A percentile compares a stretch with the other conserved stretches of the same genome.
Evolutionary conservation across 2,797 vertebrate genomes (phyloP).

Genomic region (Dallia pectoralis): DNA sequence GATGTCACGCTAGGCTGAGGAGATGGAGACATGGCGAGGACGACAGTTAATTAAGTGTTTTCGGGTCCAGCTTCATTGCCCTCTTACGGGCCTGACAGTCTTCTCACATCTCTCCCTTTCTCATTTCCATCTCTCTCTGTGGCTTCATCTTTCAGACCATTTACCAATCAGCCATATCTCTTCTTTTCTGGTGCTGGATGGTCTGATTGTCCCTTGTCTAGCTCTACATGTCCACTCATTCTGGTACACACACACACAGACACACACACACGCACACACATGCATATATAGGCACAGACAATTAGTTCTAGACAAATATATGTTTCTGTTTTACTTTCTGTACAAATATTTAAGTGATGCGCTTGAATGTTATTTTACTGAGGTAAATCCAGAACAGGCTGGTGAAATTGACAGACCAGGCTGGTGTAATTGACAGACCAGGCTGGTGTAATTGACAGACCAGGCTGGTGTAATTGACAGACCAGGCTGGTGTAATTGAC

Average conservation of each 20-base stretch:
- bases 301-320: neutral
- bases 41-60: conserved; percentile 24
- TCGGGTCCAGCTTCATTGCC: conserved; percentile 6
- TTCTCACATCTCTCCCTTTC: neutral
- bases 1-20: conserved; percentile 23
- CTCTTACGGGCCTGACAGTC: neutral
- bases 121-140: neutral
- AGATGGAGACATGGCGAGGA: conserved; percentile 21
- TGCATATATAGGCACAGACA: neutral
- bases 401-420: too few relatives aligned
- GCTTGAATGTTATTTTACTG: too few relatives aligned
- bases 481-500: too few relatives aligned
- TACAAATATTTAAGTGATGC: too few relatives aligned
- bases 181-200: neutral
- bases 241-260: neutral
- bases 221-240: neutral
- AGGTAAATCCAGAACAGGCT: too few relatives aligned
- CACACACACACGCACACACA: neutral
- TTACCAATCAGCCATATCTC: conserved; percentile 17
- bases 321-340: neutral
- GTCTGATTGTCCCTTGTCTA: neutral
- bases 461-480: too few relatives aligned
- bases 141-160: conserved; percentile 10
- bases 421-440: too few relatives aligned
- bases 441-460: too few relatives aligned